Evolutionary conservation across 1,140 invertebrate species (phyloP).

Genomic region (Adoxophyes honmai): DNA sequence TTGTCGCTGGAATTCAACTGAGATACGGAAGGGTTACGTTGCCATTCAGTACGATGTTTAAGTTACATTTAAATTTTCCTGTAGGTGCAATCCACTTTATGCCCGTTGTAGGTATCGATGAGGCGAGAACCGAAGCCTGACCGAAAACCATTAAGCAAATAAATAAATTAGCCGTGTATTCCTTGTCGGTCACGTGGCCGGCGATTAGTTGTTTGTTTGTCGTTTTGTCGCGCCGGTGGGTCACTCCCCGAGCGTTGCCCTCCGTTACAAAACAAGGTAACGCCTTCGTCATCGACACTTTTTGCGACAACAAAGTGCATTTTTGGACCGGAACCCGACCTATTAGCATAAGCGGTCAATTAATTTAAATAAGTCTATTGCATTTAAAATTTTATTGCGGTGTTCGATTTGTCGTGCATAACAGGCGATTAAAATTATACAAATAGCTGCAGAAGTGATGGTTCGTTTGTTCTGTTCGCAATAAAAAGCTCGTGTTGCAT

Average conservation of each 20-base stretch:
- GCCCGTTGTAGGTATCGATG: too few relatives aligned
- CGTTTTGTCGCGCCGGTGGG: conserved; percentile 34
- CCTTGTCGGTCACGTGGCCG: conserved; percentile 41
- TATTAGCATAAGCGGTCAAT: conserved; percentile 65
- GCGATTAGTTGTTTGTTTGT: conserved; percentile 43
- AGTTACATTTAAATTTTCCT: too few relatives aligned
- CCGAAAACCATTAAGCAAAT: too few relatives aligned
- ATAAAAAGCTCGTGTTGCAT: too few relatives aligned
- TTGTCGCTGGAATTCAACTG: too few relatives aligned
- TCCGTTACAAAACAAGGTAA: conserved; percentile 64
- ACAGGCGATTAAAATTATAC: conserved; percentile 19
- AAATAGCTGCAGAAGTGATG: too few relatives aligned
- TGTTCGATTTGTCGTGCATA: conserved; percentile 35
- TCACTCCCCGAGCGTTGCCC: conserved; percentile 63
- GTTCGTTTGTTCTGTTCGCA: too few relatives aligned
- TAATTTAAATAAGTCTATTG: conserved; percentile 58
- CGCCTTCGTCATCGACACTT: conserved; percentile 48
- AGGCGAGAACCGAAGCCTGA: too few relatives aligned
- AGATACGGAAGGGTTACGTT: too few relatives aligned
- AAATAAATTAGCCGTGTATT: too few relatives aligned
- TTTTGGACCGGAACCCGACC: conserved; percentile 42
- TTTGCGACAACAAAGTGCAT: conserved; percentile 62
- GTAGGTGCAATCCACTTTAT: too few relatives aligned
- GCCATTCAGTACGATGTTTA: too few relatives aligned
- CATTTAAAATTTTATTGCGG: conserved; percentile 44